Conservation (phyloP, 2,797 vertebrate species). For the Coregonus suidteri region DNA sequence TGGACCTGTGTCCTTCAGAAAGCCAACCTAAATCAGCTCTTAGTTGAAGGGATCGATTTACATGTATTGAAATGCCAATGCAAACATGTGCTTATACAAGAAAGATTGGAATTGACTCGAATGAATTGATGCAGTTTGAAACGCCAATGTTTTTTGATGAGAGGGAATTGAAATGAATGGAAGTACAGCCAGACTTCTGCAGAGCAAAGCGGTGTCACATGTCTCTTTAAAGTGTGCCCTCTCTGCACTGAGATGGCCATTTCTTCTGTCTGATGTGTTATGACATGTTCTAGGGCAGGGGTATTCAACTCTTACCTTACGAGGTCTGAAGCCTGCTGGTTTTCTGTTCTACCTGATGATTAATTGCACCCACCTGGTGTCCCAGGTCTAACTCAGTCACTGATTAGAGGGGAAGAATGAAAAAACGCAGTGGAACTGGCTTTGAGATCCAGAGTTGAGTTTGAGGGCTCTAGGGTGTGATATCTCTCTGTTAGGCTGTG, state of each 20-base stretch:
- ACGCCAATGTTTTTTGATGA: conserved; percentile 45
- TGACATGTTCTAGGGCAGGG: not conserved
- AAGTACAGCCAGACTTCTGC: conserved; percentile 26
- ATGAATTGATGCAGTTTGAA: conserved; percentile 60
- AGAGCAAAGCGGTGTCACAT: conserved; percentile 5
- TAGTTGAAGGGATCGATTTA: conserved; percentile 59
- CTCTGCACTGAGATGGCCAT: not conserved
- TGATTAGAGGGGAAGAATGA: too few relatives aligned
- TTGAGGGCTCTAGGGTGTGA: too few relatives aligned
- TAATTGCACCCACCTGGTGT: too few relatives aligned
- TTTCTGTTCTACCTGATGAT: too few relatives aligned
- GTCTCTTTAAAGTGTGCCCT: not conserved
- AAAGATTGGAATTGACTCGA: conserved; percentile 65
- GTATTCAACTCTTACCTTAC: too few relatives aligned
- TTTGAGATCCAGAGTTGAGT: too few relatives aligned
- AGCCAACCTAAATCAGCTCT: conserved; percentile 32
- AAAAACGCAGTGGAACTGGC: too few relatives aligned
- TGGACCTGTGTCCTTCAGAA: conserved; percentile 42
- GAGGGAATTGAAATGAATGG: conserved; percentile 45
- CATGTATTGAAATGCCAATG: conserved; percentile 65
- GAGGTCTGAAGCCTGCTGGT: too few relatives aligned
- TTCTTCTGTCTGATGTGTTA: not conserved
- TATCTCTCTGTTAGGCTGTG: too few relatives aligned
- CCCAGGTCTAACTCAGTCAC: too few relatives aligned
- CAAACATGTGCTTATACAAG: conserved; percentile 54